These are phyloP conservation scores for Guaruba guarouba DNA, from an alignment of 2,113 vertebrate genomes.

Conservation along the genomic window DNA sequence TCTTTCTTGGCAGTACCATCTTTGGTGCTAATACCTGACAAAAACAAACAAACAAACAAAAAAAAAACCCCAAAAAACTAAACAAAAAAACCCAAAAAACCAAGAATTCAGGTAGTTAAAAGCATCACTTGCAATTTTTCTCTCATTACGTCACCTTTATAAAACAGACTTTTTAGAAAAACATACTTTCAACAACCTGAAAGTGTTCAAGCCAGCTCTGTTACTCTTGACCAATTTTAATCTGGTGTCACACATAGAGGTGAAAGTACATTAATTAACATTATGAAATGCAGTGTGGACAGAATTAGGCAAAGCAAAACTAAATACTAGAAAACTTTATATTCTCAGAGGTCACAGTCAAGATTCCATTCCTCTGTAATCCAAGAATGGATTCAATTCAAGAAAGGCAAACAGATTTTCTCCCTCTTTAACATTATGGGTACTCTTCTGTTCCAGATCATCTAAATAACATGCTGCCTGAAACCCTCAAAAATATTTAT, in stretches of 20 bases:
- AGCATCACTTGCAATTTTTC: background rate
- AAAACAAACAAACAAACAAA: background rate
- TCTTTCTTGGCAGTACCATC: conserved; percentile 87
- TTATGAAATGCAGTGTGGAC: background rate
- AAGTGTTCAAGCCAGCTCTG: background rate
- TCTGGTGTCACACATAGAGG: background rate
- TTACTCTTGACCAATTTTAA: background rate
- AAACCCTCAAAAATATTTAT: background rate
- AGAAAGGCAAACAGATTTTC: background rate
- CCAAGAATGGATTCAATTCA: background rate
- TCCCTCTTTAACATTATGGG: background rate
- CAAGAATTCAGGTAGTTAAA: background rate
- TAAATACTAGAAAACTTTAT: background rate
- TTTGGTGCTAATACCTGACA: conserved; percentile 84
- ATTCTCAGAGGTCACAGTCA: background rate
- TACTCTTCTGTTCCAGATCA: background rate
- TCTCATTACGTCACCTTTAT: background rate
- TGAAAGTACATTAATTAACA: background rate
- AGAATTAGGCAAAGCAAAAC: background rate
- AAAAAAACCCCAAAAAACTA: background rate
- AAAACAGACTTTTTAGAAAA: background rate
- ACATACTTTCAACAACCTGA: background rate
- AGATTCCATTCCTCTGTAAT: background rate
- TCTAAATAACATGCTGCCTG: background rate
- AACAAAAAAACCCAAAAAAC: background rate